phyloP scores from a whole-genome alignment of 92 coral and sea anemone genomes.

The Pocillopora grandis region DNA sequence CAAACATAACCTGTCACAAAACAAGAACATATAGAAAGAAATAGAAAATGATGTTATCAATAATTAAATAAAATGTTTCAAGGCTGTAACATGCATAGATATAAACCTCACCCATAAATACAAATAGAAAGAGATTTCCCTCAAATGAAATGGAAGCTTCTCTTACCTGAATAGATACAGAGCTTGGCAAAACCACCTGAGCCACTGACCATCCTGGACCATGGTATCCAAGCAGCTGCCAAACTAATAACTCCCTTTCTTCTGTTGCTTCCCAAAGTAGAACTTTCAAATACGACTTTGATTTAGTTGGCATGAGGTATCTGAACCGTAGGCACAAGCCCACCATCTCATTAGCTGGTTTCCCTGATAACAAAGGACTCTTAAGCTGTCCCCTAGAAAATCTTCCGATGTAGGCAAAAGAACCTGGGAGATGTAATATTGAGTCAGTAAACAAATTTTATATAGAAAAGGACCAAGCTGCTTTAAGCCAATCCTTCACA shows the following conservation, averaged over 20 bases:
- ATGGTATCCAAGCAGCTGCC: slow-evolving; percentile 29
- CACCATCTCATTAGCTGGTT: slow-evolving; percentile 11
- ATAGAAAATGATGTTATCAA: background rate
- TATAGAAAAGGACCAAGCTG: background rate
- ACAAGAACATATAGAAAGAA: background rate
- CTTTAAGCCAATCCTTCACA: background rate
- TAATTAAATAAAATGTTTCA: background rate
- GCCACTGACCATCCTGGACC: slow-evolving; percentile 34
- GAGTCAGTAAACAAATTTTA: background rate
- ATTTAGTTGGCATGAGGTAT: slow-evolving; percentile 12
- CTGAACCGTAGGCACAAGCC: slow-evolving; percentile 34
- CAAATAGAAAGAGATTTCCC: background rate
- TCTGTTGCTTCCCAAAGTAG: background rate
- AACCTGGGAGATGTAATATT: background rate
- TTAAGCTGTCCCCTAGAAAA: background rate
- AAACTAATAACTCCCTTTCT: background rate
- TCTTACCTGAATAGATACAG: background rate
- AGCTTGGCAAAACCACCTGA: slow-evolving; percentile 16
- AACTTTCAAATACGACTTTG: slow-evolving; percentile 18
- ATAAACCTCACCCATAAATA: too few relatives aligned
- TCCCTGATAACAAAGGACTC: slow-evolving; percentile 27
- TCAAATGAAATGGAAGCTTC: background rate
- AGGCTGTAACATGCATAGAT: too few relatives aligned
- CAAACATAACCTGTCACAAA: slow-evolving; percentile 10
- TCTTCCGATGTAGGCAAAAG: slow-evolving; percentile 22